Evolutionary conservation across 2,888 invertebrate species (phyloP).

Genomic region (Synergus gifuensis): DNA sequence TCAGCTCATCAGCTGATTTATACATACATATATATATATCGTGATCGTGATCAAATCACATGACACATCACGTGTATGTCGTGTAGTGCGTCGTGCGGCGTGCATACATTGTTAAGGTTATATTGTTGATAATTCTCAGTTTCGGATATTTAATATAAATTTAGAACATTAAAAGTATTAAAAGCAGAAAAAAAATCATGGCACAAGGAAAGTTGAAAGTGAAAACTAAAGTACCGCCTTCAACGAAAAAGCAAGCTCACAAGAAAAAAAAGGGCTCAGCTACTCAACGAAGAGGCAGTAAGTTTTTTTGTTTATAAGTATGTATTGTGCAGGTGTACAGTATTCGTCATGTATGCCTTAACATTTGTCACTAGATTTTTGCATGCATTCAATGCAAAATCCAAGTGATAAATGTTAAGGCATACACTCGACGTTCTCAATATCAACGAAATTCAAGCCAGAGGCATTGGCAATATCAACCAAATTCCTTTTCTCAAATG

Average conservation of each 20-base stretch:
- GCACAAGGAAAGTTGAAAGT: conserved; percentile 85
- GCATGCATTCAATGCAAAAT: too few species aligned
- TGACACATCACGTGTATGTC: background rate
- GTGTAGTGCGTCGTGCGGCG: background rate
- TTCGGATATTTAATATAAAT: background rate
- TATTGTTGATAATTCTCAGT: background rate
- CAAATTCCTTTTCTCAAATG: too few species aligned
- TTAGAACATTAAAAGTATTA: background rate
- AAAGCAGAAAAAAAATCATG: conserved; percentile 75
- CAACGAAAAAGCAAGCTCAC: conserved; percentile 77
- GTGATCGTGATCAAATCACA: too few species aligned
- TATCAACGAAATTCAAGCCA: too few species aligned
- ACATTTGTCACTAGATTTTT: too few species aligned
- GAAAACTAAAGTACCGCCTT: conserved; percentile 82
- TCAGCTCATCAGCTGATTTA: too few species aligned
- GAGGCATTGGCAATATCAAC: too few species aligned
- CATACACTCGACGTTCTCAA: too few species aligned
- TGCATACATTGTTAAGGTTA: background rate
- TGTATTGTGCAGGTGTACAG: too few species aligned
- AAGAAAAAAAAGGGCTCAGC: conserved; percentile 80
- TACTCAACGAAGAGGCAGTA: conserved; percentile 82
- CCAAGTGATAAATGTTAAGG: too few species aligned
- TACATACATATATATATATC: too few species aligned
- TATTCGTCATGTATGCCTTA: too few species aligned
- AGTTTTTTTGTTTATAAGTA: conserved; percentile 63